These are phyloP conservation scores for Merodon equestris DNA, from an alignment of 2,888 invertebrate genomes.

Conservation along the genomic window DNA sequence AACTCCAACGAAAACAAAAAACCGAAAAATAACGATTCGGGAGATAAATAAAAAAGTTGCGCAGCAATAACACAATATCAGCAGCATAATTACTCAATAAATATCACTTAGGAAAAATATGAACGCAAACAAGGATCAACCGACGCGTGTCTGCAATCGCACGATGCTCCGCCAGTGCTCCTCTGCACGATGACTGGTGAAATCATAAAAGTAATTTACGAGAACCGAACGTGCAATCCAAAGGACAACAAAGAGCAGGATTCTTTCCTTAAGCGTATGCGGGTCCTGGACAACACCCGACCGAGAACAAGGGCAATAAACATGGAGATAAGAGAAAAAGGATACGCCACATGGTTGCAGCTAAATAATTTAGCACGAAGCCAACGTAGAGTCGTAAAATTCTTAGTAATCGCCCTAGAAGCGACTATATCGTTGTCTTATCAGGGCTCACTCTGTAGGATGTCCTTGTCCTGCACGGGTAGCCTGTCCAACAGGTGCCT, in stretches of 20 bases:
- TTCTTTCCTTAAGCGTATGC: slow-evolving; percentile 31
- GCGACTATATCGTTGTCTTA: slow-evolving; percentile 47
- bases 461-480: slow-evolving; percentile 38
- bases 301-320: too few species aligned
- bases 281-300: slow-evolving; percentile 27
- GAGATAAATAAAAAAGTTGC: slow-evolving; percentile 55
- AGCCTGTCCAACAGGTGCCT: slow-evolving; percentile 49
- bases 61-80: slow-evolving; percentile 59
- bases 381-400: slow-evolving; percentile 36
- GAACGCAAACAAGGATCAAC: slow-evolving; percentile 50
- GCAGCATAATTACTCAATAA: slow-evolving; percentile 65
- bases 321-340: slow-evolving; percentile 8
- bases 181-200: slow-evolving; percentile 48
- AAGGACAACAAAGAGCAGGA: slow-evolving; percentile 38
- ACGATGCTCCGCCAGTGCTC: slow-evolving; percentile 21
- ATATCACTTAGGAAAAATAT: slow-evolving; percentile 60
- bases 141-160: slow-evolving; percentile 61
- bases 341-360: slow-evolving; percentile 46
- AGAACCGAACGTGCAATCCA: slow-evolving; percentile 63
- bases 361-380: slow-evolving; percentile 59
- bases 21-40: slow-evolving; percentile 1
- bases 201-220: slow-evolving; percentile 67
- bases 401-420: slow-evolving; percentile 27
- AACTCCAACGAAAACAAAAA: slow-evolving; percentile 14
- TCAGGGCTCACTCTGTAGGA: slow-evolving; percentile 41